Percentiles rank a stretch among this genome's conserved stretches.
Evolutionary conservation across 2,113 vertebrate species (phyloP).

Genomic region (Leptobrachium ailaonicum): DNA sequence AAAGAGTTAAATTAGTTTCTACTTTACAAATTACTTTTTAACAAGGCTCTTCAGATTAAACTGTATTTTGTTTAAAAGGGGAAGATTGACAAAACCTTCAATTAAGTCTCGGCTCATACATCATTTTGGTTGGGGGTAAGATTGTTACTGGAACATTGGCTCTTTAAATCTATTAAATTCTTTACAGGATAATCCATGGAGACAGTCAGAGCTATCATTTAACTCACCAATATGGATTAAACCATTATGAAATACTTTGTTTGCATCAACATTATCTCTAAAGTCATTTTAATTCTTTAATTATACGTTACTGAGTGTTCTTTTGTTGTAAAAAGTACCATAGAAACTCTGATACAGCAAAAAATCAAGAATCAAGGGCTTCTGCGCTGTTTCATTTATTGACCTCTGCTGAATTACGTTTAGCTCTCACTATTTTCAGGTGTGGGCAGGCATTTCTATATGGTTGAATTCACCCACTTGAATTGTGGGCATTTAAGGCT

Average conservation of each 20-base stretch:
- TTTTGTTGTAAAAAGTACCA: too few species aligned
- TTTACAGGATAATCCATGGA: conserved; percentile 31
- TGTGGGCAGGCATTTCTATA: too few species aligned
- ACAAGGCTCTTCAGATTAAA: conserved; percentile 15
- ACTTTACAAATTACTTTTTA: conserved; percentile 14
- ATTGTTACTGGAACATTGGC: conserved; percentile 18
- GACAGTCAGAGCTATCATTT: conserved; percentile 1
- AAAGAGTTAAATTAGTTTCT: conserved; percentile 27
- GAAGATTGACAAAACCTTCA: conserved; percentile 25
- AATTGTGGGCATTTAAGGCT: too few species aligned
- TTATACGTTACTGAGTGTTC: conserved; percentile 7
- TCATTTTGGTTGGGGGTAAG: conserved; percentile 14
- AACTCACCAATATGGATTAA: conserved; percentile 29
- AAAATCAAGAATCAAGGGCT: too few species aligned
- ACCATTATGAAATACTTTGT: conserved; percentile 28
- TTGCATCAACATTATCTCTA: conserved; percentile 24
- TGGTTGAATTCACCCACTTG: too few species aligned
- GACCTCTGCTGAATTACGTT: too few species aligned
- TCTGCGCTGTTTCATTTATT: too few species aligned
- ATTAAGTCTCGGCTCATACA: neutral
- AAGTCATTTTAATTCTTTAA: conserved; percentile 28
- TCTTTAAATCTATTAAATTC: conserved; percentile 33
- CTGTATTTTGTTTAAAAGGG: conserved; percentile 5
- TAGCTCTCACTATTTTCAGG: too few species aligned
- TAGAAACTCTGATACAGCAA: too few species aligned